Percentiles rank a stretch among this genome's conserved stretches.
These are phyloP conservation scores for Acridotheres tristis DNA, from an alignment of 2,797 vertebrate species.

Conservation along the genomic window DNA sequence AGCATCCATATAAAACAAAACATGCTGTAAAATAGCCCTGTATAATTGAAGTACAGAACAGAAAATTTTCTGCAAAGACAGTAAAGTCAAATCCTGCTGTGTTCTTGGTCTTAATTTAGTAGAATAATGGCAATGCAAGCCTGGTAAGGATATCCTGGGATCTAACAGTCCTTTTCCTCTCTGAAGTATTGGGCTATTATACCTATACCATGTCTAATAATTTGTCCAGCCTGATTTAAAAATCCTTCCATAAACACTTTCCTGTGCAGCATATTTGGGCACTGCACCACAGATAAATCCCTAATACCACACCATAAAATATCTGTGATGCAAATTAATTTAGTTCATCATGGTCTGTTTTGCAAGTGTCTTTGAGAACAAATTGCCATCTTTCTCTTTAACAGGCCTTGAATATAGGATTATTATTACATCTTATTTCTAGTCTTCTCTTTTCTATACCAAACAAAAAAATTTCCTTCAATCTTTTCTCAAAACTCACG, in stretches of 20 bases:
- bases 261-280: neutral
- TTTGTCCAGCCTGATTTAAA: neutral
- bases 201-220: neutral
- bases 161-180: neutral
- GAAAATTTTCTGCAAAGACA: neutral
- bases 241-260: neutral
- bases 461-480: neutral
- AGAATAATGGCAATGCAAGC: neutral
- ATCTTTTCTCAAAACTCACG: neutral
- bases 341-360: neutral
- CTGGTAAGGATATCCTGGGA: neutral
- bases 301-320: neutral
- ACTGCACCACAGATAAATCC: neutral
- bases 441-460: neutral
- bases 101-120: slow-evolving; percentile 13
- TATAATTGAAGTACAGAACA: neutral
- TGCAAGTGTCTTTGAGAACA: neutral
- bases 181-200: neutral
- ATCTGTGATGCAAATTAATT: neutral
- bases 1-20: neutral
- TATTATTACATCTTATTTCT: neutral
- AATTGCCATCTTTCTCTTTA: neutral
- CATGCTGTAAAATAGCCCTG: neutral
- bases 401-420: neutral
- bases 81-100: neutral